phyloP scores from a whole-genome alignment of 2,797 vertebrate species.

The Distichodus sexfasciatus region DNA sequence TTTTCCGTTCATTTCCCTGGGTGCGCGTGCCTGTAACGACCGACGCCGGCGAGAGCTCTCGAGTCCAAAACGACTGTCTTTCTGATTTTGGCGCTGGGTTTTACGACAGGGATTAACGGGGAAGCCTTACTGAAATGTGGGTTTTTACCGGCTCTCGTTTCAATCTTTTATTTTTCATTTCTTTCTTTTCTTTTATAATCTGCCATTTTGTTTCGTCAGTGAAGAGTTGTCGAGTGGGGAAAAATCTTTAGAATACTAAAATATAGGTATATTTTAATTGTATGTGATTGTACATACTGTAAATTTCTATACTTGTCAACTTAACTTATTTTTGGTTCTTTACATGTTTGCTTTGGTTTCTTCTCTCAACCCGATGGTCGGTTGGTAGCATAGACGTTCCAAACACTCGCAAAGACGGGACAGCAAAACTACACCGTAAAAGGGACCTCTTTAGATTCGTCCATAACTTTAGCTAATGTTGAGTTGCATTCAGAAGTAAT shows the following conservation, averaged over 20 bases:
- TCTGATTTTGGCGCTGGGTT: constrained; percentile 36
- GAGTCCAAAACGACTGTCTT: constrained; percentile 59
- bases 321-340: constrained; percentile 78
- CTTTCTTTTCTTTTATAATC: constrained; percentile 7
- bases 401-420: constrained; percentile 38
- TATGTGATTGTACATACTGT: constrained; percentile 82
- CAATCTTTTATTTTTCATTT: constrained; percentile 41
- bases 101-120: constrained; percentile 63
- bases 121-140: constrained; percentile 70
- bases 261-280: constrained; percentile 81
- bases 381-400: constrained; percentile 43
- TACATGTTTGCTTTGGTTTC: constrained; percentile 52
- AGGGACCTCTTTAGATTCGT: too few species aligned
- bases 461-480: too few species aligned
- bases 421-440: too few species aligned
- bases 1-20: constrained; percentile 65
- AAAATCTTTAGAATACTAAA: constrained; percentile 70
- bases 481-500: too few species aligned
- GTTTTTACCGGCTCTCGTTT: constrained; percentile 57
- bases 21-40: constrained; percentile 66
- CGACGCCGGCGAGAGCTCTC: constrained; percentile 64
- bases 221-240: constrained; percentile 59
- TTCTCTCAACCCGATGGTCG: constrained; percentile 37
- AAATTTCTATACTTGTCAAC: constrained; percentile 78
- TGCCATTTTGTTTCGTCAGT: constrained; percentile 58